Base-by-base conservation (phyloP, 1,140 invertebrate genomes). In the Lasioglossum baleicum region DNA sequence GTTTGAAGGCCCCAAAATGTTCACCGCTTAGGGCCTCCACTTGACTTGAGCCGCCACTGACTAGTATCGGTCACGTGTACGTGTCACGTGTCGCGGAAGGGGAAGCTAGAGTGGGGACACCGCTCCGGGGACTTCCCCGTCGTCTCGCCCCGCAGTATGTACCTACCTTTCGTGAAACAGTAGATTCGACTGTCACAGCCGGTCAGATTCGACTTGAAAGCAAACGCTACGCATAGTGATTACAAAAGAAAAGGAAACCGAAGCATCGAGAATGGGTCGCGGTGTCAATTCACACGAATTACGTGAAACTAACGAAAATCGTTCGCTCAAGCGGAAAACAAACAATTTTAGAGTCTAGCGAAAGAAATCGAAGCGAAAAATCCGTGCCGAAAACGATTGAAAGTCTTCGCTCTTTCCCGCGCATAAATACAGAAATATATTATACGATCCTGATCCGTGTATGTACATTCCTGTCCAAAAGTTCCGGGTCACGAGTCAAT, bases 391-490 rank as follows among this genome's bases (percentile, higher is more conserved):
- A 79, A 65, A 79, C 70, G 76, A 73, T 73, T 66, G 69, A 79
- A 79, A 73, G 76, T 73, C 51, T 79, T 73, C 61, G 76, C 69
- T 79, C 69, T 79, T 79, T 35, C 42, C 48, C 70, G 76, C 61
- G 70, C 48, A 73, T 31, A 79, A 53, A 58, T 73, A 64, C 35
- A 17, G 15, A 56, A 65, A 31, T n/a, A 51, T 65, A 58, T 58
- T 58, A 58, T 58, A 58, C 56, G 7, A 58, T 58, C 5, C 17
- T n/a, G 7, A 2, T 58, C n/a, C 7, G 8, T 58, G 7, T n/a
- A 8, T 58, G 7, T n/a, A 8, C n/a, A 58, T 58, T 58, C 7
- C 20, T 7, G 56, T 58, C 20, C n/a, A n/a, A 58, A 58, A n/a
- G n/a, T n/a, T n/a, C n/a, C 20, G 56, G 20, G 56, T n/a, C 53